phyloP scores from a whole-genome alignment of 2,888 invertebrate species.

The Troides helena region DNA sequence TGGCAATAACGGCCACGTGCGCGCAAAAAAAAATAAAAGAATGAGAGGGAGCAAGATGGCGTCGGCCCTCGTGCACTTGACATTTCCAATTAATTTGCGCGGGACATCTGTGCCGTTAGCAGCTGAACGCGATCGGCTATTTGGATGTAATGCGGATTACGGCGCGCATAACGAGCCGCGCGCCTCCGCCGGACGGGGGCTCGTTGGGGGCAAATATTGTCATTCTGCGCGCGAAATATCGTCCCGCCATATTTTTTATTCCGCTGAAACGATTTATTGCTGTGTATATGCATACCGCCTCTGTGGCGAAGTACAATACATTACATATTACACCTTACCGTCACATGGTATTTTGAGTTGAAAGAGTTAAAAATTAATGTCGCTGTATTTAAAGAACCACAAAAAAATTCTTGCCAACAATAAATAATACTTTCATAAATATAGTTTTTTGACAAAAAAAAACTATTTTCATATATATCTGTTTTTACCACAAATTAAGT shows the following conservation, averaged over 20 bases:
- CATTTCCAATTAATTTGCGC: constrained; percentile 80
- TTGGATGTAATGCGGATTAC: constrained; percentile 67
- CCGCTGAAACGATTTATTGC: neutral
- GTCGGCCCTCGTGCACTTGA: constrained; percentile 70
- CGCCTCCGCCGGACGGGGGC: constrained; percentile 41
- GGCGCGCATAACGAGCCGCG: constrained; percentile 49
- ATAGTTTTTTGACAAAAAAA: too few relatives aligned
- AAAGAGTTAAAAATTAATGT: too few relatives aligned
- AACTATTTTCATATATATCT: too few relatives aligned
- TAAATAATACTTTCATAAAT: too few relatives aligned
- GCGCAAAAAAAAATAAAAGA: constrained; percentile 63
- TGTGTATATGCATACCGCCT: too few relatives aligned
- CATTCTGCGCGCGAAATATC: constrained; percentile 31
- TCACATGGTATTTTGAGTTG: too few relatives aligned
- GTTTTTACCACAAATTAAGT: too few relatives aligned
- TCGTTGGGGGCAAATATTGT: constrained; percentile 39
- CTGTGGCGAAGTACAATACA: too few relatives aligned
- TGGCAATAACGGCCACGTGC: constrained; percentile 71
- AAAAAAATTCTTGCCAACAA: too few relatives aligned
- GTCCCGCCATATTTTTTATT: neutral
- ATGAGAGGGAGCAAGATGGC: constrained; percentile 68
- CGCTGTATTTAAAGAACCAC: too few relatives aligned
- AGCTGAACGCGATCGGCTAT: constrained; percentile 68
- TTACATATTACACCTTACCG: too few relatives aligned
- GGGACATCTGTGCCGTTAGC: constrained; percentile 77